Percentiles rank a stretch among this genome's conserved stretches.
Conservation (phyloP, 2,888 invertebrate genomes). For the Bimastos eiseni region DNA sequence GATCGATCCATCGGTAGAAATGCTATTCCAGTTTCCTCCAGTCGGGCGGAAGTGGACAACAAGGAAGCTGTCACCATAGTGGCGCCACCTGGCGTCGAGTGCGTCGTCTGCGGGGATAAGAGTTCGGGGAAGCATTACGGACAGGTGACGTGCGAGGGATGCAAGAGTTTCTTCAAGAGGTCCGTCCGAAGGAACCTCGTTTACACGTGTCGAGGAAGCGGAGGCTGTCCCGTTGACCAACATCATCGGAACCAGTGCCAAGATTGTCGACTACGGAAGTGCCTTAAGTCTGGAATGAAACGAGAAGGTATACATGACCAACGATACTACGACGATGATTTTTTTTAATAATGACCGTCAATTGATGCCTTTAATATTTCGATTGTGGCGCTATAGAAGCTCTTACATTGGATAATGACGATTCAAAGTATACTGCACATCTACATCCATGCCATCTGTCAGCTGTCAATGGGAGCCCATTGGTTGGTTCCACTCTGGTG, state of each 20-base stretch:
- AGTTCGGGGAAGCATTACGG: background rate
- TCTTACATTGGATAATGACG: no score
- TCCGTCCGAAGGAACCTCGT: conserved; percentile 19
- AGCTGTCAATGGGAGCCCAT: no score
- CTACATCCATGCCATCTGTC: no score
- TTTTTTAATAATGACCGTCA: no score
- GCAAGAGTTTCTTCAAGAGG: conserved; percentile 23
- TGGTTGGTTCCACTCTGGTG: no score
- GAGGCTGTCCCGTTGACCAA: background rate
- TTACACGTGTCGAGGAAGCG: background rate
- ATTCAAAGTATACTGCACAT: no score
- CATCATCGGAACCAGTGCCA: conserved; percentile 7
- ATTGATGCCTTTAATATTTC: no score
- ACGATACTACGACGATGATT: no score
- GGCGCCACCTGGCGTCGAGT: background rate
- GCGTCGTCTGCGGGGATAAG: conserved; percentile 8
- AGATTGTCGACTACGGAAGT: background rate
- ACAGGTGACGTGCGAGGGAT: conserved; percentile 19
- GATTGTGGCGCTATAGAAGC: no score
- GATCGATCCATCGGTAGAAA: background rate
- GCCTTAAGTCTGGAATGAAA: conserved; percentile 14
- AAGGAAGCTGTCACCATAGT: background rate
- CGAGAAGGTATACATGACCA: background rate
- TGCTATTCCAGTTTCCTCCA: background rate
- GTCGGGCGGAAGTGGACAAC: background rate